A percentile compares a stretch with the other conserved stretches of the same genome.
phyloP scores from a whole-genome alignment of 2,888 invertebrate genomes.

The Orchesella flavescens region DNA sequence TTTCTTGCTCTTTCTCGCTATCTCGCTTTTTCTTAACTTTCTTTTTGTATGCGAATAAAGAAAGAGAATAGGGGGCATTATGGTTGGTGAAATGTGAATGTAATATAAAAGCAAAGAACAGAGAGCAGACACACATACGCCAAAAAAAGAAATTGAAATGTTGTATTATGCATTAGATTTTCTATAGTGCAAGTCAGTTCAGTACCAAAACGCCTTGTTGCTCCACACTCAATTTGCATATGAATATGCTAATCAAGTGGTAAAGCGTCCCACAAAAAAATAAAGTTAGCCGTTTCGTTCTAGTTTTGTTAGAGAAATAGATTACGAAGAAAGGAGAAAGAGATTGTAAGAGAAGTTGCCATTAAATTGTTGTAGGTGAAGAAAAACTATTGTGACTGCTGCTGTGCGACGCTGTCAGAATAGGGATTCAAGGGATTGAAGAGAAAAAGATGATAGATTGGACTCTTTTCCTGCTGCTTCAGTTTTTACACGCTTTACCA shows the following conservation, averaged over 20 bases:
- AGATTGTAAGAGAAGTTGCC: too few relatives aligned
- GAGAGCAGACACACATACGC: background rate
- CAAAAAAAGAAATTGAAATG: slow-evolving; percentile 43
- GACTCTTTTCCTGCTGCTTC: too few relatives aligned
- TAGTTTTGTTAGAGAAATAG: too few relatives aligned
- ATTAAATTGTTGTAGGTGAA: too few relatives aligned
- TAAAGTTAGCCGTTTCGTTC: background rate
- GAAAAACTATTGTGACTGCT: too few relatives aligned
- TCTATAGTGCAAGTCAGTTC: background rate
- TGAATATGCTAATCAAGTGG: slow-evolving; percentile 51
- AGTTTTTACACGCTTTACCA: too few relatives aligned
- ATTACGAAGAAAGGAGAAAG: too few relatives aligned
- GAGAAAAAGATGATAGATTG: too few relatives aligned
- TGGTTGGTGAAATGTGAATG: too few relatives aligned
- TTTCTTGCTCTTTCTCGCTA: background rate
- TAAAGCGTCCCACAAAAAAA: slow-evolving; percentile 2
- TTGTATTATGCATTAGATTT: slow-evolving; percentile 47
- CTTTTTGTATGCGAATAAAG: background rate
- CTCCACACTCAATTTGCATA: slow-evolving; percentile 35
- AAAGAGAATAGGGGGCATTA: too few relatives aligned
- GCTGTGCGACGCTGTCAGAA: too few relatives aligned
- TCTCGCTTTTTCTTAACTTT: background rate
- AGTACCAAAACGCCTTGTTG: background rate
- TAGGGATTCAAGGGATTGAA: too few relatives aligned
- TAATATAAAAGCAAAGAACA: background rate